A percentile compares a stretch with the other conserved stretches of the same genome.
Conservation (phyloP, 1,140 invertebrate genomes). For the Nasonia giraulti region DNA sequence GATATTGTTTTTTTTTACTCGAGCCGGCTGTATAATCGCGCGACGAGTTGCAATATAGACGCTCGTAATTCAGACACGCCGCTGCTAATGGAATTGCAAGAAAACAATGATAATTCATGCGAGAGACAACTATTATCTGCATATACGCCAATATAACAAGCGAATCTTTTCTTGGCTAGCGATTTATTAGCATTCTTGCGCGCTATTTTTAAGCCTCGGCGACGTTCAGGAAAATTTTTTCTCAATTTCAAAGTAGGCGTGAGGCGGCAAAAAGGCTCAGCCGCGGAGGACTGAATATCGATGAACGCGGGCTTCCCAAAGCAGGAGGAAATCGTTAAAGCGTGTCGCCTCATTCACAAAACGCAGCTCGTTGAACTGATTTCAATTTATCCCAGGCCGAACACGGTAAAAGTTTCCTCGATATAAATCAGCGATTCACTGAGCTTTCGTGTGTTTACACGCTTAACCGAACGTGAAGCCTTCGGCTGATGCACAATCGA, state of each 20-base stretch:
- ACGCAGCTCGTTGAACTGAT: too few relatives aligned
- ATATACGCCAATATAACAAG: neutral
- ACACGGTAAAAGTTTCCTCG: too few relatives aligned
- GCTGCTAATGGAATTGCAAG: neutral
- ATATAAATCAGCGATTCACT: too few relatives aligned
- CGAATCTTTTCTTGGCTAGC: neutral
- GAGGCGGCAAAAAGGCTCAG: neutral
- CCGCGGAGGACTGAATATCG: too few relatives aligned
- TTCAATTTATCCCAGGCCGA: too few relatives aligned
- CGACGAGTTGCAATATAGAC: neutral
- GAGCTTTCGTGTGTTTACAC: too few relatives aligned
- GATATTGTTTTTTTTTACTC: neutral
- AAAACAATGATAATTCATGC: slow-evolving; percentile 1
- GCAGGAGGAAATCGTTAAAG: neutral
- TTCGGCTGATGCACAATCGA: too few relatives aligned
- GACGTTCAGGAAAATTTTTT: neutral
- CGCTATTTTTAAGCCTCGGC: neutral
- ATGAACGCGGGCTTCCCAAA: neutral
- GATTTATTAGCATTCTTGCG: neutral
- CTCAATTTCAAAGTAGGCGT: neutral
- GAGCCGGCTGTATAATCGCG: neutral
- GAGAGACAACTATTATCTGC: neutral
- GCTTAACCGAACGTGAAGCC: too few relatives aligned
- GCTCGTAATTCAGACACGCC: neutral
- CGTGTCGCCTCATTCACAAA: too few relatives aligned